phyloP scores from a whole-genome alignment of 2,888 invertebrate genomes.

The Anagyrus pseudococci region DNA sequence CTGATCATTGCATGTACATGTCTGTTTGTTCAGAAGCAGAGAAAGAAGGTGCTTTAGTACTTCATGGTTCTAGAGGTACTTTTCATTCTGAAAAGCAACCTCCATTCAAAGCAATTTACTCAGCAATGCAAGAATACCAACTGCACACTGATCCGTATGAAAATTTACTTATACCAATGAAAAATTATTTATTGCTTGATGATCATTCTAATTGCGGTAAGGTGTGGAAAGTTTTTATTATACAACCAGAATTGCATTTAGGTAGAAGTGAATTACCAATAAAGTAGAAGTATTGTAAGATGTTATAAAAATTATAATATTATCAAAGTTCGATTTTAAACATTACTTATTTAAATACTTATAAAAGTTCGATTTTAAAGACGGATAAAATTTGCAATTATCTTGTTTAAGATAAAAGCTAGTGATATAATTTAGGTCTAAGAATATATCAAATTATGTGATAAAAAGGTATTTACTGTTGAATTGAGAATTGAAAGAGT shows the following conservation, averaged over 20 bases:
- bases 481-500: too few relatives aligned
- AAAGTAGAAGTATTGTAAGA: neutral
- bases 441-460: neutral
- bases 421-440: neutral
- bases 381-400: neutral
- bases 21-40: constrained; percentile 81
- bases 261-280: constrained; percentile 14
- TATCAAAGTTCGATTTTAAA: neutral
- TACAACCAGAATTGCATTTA: constrained; percentile 56
- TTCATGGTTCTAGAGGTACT: constrained; percentile 88
- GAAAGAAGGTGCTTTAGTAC: constrained; percentile 75
- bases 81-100: constrained; percentile 89
- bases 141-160: constrained; percentile 71
- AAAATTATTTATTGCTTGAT: constrained; percentile 62
- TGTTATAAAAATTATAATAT: too few relatives aligned
- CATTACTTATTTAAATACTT: neutral
- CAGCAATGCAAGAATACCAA: constrained; percentile 72
- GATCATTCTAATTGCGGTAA: constrained; percentile 66
- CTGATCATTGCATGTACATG: constrained; percentile 96
- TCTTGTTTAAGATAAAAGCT: neutral
- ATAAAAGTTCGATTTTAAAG: neutral
- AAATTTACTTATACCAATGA: constrained; percentile 69
- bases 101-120: constrained; percentile 77
- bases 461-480: neutral
- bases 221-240: constrained; percentile 65